Evolutionary conservation across 2,888 invertebrate genomes (phyloP).

Genomic region (Scaptomyza reducta): DNA sequence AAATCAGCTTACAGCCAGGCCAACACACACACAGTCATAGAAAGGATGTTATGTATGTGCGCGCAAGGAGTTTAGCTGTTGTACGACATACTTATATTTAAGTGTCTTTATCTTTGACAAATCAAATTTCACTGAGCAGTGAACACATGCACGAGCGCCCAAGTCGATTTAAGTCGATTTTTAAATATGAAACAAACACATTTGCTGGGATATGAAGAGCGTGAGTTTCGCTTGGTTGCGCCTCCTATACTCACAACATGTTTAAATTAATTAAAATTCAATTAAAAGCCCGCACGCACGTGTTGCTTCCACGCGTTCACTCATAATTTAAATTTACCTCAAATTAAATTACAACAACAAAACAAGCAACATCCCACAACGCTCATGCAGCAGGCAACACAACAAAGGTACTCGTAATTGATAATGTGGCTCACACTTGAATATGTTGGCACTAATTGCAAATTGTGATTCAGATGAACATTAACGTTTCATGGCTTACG

Average conservation of each 20-base stretch:
- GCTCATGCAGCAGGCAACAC: not conserved
- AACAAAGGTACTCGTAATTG: conserved; percentile 33
- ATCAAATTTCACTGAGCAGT: conserved; percentile 26
- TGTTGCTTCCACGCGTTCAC: conserved; percentile 36
- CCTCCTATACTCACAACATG: conserved; percentile 8
- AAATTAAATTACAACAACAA: conserved; percentile 44
- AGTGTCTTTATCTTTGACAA: conserved; percentile 12
- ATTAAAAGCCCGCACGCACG: conserved; percentile 52
- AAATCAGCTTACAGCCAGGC: not conserved
- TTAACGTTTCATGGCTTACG: conserved; percentile 28
- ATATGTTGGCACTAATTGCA: conserved; percentile 51
- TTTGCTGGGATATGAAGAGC: not conserved
- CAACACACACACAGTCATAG: not conserved
- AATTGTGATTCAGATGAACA: conserved; percentile 49
- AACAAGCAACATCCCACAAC: not conserved
- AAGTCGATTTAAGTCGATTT: conserved; percentile 24
- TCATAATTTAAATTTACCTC: conserved; percentile 55
- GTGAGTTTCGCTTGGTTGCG: not conserved
- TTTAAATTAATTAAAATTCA: conserved; percentile 61
- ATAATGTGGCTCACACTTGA: conserved; percentile 8
- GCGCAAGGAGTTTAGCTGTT: not conserved
- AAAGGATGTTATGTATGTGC: not conserved
- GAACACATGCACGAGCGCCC: not conserved
- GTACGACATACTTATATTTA: not conserved
- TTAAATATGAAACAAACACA: not conserved